These are phyloP conservation scores for Phaethornis superciliosus DNA, from an alignment of 2,113 vertebrate genomes.

Conservation along the genomic window DNA sequence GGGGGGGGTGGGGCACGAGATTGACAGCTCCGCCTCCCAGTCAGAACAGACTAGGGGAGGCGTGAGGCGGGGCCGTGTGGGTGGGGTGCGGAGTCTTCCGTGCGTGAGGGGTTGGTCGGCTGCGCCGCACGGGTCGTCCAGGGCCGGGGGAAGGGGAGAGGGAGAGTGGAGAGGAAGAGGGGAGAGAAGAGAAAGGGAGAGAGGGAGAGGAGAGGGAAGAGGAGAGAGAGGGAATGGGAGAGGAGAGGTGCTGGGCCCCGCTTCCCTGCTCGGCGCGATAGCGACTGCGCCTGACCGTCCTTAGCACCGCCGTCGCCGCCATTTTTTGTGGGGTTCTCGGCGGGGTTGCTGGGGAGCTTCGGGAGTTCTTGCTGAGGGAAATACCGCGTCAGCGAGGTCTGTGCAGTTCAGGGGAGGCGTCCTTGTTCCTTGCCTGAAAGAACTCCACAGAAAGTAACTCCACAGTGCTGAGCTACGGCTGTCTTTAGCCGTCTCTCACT, in stretches of 20 bases:
- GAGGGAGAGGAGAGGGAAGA: too few relatives aligned
- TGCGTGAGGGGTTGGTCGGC: neutral
- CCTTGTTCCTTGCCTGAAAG: rapidly evolving
- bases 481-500: rapidly evolving
- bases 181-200: too few relatives aligned
- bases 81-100: neutral
- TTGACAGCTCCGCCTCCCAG: rapidly evolving
- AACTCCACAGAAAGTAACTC: too few relatives aligned
- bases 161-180: too few relatives aligned
- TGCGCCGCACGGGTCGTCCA: too few relatives aligned
- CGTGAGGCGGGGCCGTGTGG: rapidly evolving
- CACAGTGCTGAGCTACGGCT: neutral
- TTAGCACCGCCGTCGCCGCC: neutral
- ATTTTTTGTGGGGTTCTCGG: rapidly evolving
- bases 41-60: neutral
- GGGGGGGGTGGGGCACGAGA: too few relatives aligned
- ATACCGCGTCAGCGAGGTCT: rapidly evolving
- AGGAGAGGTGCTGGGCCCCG: rapidly evolving
- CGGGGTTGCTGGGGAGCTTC: rapidly evolving
- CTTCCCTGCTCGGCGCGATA: rapidly evolving
- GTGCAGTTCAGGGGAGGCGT: rapidly evolving
- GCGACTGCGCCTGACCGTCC: too few relatives aligned
- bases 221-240: too few relatives aligned
- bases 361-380: rapidly evolving
- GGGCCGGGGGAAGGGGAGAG: neutral